A percentile compares a stretch with the other conserved stretches of the same genome.
Evolutionary conservation across 2,113 vertebrate genomes (phyloP).

Genomic region (Larimichthys polyactis): DNA sequence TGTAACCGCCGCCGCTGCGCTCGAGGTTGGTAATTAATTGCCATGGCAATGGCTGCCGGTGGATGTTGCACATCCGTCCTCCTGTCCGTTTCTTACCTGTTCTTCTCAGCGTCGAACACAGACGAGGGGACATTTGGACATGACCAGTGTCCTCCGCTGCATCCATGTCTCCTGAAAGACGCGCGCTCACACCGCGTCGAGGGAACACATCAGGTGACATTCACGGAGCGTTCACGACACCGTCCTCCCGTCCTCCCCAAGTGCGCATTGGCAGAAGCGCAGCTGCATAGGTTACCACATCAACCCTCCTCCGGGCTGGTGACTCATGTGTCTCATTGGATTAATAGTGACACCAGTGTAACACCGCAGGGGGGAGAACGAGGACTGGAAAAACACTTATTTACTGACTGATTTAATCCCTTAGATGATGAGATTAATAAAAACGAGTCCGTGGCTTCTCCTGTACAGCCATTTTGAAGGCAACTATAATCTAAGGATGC

Average conservation of each 20-base stretch:
- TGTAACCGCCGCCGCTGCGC: background rate
- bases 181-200: too few species aligned
- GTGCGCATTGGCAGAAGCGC: conserved; percentile 26
- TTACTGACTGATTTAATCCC: background rate
- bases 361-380: background rate
- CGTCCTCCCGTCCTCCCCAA: conserved; percentile 15
- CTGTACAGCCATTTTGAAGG: background rate
- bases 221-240: background rate
- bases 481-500: background rate
- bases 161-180: background rate
- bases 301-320: conserved; percentile 28
- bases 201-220: background rate
- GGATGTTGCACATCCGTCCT: background rate
- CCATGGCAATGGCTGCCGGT: conserved; percentile 35
- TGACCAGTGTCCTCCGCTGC: background rate
- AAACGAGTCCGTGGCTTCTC: background rate
- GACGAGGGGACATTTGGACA: background rate
- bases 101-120: background rate
- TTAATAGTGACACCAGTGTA: conserved; percentile 24
- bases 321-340: conserved; percentile 42
- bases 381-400: background rate
- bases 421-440: background rate
- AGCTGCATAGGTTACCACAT: conserved; percentile 37
- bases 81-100: conserved; percentile 27
- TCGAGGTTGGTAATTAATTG: conserved; percentile 3